phyloP scores from a whole-genome alignment of 2,113 vertebrate species.

The Sebastes fasciatus region DNA sequence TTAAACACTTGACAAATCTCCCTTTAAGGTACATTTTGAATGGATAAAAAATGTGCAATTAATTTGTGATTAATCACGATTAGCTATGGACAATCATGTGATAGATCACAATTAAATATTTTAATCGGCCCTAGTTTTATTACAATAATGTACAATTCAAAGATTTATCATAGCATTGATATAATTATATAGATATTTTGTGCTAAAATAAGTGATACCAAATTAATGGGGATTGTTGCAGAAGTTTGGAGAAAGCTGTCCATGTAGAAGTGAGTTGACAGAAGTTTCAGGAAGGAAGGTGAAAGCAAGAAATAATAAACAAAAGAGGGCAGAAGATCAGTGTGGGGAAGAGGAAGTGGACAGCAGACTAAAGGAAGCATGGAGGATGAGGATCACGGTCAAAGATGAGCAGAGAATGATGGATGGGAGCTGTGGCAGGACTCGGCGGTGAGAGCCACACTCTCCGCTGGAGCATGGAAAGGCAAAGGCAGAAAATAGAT shows the following conservation, averaged over 20 bases:
- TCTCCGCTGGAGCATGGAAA: conserved; percentile 57
- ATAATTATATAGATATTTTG: neutral
- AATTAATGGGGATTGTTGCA: neutral
- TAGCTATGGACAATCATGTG: too few relatives aligned
- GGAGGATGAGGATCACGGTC: conserved; percentile 51
- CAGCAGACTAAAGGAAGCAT: conserved; percentile 33
- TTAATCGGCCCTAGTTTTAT: neutral
- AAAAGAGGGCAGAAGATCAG: conserved; percentile 11
- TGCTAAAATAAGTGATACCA: neutral
- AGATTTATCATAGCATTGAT: neutral
- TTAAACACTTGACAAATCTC: too few relatives aligned
- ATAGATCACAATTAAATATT: too few relatives aligned
- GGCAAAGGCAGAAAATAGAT: conserved; percentile 64
- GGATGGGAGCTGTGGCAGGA: conserved; percentile 62
- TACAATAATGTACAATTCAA: neutral
- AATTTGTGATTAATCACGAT: too few relatives aligned
- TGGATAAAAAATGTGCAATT: too few relatives aligned
- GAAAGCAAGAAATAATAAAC: conserved; percentile 21
- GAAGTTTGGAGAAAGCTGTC: neutral
- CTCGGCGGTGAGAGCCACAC: conserved; percentile 18
- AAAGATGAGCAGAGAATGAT: conserved; percentile 65
- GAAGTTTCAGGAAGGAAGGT: conserved; percentile 25
- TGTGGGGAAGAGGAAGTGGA: conserved; percentile 14
- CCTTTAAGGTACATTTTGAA: too few relatives aligned
- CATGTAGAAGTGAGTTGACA: neutral